phyloP scores from a whole-genome alignment of 1,140 invertebrate genomes.

The Lepidurus apus region DNA sequence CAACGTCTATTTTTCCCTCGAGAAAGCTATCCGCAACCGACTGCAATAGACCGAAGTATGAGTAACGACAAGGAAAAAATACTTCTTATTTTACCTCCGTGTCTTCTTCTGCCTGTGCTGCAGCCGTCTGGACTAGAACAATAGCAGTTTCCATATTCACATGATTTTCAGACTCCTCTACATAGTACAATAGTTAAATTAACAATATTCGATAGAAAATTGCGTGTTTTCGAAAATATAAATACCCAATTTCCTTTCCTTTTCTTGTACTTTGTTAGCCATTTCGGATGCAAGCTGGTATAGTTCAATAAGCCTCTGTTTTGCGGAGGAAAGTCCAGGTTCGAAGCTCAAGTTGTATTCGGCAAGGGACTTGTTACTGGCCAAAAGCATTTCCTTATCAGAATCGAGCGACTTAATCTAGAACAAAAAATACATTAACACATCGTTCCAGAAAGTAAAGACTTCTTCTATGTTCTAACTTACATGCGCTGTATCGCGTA shows the following conservation, averaged over 20 bases:
- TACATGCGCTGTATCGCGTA: slow-evolving; percentile 73
- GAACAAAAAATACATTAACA: slow-evolving; percentile 36
- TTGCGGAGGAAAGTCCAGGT: slow-evolving; percentile 66
- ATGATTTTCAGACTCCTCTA: not conserved
- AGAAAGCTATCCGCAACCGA: slow-evolving; percentile 68
- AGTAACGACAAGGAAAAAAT: not conserved
- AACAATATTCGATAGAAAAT: not conserved
- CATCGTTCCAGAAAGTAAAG: not conserved
- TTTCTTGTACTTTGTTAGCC: slow-evolving; percentile 59
- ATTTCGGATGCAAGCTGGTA: slow-evolving; percentile 62
- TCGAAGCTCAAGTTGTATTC: slow-evolving; percentile 80
- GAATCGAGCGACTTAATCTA: slow-evolving; percentile 70
- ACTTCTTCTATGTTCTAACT: slow-evolving; percentile 36
- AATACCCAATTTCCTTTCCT: slow-evolving; percentile 42
- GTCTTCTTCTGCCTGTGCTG: slow-evolving; percentile 80
- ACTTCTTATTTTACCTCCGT: slow-evolving; percentile 57
- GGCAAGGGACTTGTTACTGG: slow-evolving; percentile 75
- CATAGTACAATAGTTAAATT: not conserved
- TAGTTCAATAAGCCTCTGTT: slow-evolving; percentile 60
- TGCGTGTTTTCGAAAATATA: slow-evolving; percentile 9
- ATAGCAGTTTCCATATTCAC: slow-evolving; percentile 65
- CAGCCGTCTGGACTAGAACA: slow-evolving; percentile 74
- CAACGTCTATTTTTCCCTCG: slow-evolving; percentile 62
- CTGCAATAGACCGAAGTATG: slow-evolving; percentile 38
- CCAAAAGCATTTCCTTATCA: slow-evolving; percentile 78